phyloP scores from a whole-genome alignment of 2,797 vertebrate genomes.

The Sphenopsis melanotis region DNA sequence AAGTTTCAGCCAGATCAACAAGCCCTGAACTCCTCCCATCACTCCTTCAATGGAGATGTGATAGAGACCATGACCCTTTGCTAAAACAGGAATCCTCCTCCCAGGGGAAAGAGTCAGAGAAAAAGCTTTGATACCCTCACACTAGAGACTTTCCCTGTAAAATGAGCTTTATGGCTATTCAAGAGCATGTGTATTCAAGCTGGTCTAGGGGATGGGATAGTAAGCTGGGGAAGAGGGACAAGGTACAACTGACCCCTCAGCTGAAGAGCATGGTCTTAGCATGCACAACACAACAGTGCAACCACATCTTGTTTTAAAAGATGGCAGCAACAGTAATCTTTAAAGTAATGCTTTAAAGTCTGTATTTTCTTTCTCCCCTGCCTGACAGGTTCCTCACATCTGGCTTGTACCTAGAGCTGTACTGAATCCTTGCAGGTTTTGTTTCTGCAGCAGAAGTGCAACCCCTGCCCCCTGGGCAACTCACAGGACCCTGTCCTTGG shows the following conservation, averaged over 20 bases:
- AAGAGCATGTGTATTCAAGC: neutral
- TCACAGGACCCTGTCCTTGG: accelerated
- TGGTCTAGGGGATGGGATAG: neutral
- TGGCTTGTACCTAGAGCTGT: neutral
- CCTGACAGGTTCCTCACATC: neutral
- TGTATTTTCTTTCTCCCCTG: neutral
- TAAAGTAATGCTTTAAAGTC: neutral
- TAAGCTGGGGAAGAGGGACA: neutral
- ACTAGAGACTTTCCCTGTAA: neutral
- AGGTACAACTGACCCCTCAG: neutral
- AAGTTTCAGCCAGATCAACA: neutral
- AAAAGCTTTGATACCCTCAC: neutral
- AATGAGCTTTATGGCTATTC: neutral
- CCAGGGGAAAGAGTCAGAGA: neutral
- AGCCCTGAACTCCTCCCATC: neutral
- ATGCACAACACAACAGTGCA: neutral
- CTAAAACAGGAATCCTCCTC: neutral
- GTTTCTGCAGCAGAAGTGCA: neutral
- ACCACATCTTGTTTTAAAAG: neutral
- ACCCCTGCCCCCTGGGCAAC: too few relatives aligned
- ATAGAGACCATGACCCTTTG: neutral
- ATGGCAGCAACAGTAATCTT: neutral
- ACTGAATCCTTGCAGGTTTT: neutral
- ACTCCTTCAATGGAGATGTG: neutral
- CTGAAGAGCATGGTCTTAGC: neutral